phyloP scores from a whole-genome alignment of 2,888 invertebrate species.

The Cinara cedri region DNA sequence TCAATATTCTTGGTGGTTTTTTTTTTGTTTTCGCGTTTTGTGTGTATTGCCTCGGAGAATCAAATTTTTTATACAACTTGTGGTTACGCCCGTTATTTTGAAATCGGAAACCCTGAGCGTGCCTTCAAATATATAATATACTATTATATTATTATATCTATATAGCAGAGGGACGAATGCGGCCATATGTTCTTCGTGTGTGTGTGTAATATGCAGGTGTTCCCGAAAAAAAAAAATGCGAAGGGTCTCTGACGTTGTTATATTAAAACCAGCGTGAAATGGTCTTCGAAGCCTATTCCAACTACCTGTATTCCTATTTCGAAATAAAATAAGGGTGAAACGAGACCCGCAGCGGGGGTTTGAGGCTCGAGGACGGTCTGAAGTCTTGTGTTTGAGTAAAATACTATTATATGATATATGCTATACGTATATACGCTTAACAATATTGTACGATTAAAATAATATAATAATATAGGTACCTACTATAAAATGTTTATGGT shows the following conservation, averaged over 20 bases:
- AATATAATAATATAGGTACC: background rate
- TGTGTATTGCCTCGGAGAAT: background rate
- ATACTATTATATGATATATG: constrained; percentile 5
- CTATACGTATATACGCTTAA: background rate
- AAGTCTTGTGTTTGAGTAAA: background rate
- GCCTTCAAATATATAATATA: constrained; percentile 12
- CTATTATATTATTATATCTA: constrained; percentile 3
- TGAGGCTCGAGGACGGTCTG: background rate
- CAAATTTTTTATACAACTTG: constrained; percentile 34
- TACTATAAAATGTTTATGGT: background rate
- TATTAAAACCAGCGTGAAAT: constrained; percentile 29
- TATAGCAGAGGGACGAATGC: background rate
- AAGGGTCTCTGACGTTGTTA: constrained; percentile 26
- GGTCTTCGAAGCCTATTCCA: background rate
- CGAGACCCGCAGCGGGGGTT: background rate
- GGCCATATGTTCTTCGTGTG: constrained; percentile 34
- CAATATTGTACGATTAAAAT: constrained; percentile 23
- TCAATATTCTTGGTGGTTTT: constrained; percentile 22
- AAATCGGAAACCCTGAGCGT: constrained; percentile 51
- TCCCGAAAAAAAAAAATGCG: constrained; percentile 8
- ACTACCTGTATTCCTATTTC: constrained; percentile 24
- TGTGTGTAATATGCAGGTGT: constrained; percentile 45
- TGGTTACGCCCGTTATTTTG: constrained; percentile 46
- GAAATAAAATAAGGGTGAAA: constrained; percentile 41
- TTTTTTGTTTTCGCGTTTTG: background rate